Conservation (phyloP, 2,888 invertebrate genomes). For the Taphrorychus bicolor region DNA sequence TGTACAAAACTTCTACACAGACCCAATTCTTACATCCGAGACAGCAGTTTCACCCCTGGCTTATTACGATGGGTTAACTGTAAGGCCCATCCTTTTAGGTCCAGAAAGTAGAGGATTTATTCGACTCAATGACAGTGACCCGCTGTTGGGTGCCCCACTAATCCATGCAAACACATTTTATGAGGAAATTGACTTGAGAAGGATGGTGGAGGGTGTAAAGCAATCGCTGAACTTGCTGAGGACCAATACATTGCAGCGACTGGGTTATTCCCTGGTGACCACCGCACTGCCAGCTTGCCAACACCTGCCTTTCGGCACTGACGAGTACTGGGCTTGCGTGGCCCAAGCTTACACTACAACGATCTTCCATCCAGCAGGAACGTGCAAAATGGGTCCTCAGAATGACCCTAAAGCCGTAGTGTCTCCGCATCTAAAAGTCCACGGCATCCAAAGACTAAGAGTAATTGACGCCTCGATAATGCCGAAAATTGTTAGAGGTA, state of each 20-base stretch:
- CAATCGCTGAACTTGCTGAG: slow-evolving; percentile 67
- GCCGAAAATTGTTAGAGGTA: slow-evolving; percentile 65
- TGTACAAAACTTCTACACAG: slow-evolving; percentile 65
- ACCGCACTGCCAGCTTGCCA: slow-evolving; percentile 68
- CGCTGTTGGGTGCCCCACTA: slow-evolving; percentile 73
- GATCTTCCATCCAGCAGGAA: slow-evolving; percentile 73
- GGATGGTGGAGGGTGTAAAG: slow-evolving; percentile 68
- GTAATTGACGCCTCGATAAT: slow-evolving; percentile 75
- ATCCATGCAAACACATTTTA: slow-evolving; percentile 76
- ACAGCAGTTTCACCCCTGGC: slow-evolving; percentile 64
- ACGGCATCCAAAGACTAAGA: slow-evolving; percentile 68
- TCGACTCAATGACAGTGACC: slow-evolving; percentile 72
- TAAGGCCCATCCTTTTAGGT: slow-evolving; percentile 68
- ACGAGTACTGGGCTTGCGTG: slow-evolving; percentile 73
- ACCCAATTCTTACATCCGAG: slow-evolving; percentile 61
- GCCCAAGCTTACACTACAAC: slow-evolving; percentile 72
- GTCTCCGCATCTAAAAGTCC: slow-evolving; percentile 67
- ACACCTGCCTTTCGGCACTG: slow-evolving; percentile 65
- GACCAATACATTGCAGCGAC: slow-evolving; percentile 66
- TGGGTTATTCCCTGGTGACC: slow-evolving; percentile 65
- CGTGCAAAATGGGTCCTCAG: slow-evolving; percentile 74
- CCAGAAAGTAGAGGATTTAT: slow-evolving; percentile 72
- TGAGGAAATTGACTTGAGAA: slow-evolving; percentile 68
- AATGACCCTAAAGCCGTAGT: slow-evolving; percentile 71
- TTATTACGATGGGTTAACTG: slow-evolving; percentile 69